Conservation (phyloP, 2,797 vertebrate genomes). For the Crocidura indochinensis region DNA sequence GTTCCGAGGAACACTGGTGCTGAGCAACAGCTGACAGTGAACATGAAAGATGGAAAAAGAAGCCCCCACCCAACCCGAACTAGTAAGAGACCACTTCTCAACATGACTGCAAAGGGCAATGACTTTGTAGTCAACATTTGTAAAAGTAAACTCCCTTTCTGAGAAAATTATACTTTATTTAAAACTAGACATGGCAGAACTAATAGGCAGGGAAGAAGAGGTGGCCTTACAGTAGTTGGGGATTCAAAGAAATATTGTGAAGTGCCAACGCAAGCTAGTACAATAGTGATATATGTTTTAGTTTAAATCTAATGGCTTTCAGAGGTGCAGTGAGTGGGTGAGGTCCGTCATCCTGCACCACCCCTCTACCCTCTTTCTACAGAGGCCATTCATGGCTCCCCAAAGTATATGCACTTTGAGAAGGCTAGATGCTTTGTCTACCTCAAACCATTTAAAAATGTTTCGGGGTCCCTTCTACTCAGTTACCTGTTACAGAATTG, state of each 20-base stretch:
- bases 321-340: background rate
- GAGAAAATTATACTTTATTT: slow-evolving; percentile 31
- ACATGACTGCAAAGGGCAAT: slow-evolving; percentile 56
- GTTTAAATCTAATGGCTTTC: slow-evolving; percentile 51
- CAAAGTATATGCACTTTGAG: slow-evolving; percentile 60
- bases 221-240: slow-evolving; percentile 27
- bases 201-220: slow-evolving; percentile 40
- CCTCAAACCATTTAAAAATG: slow-evolving; percentile 74
- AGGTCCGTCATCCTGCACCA: slow-evolving; percentile 7
- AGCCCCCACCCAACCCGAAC: background rate
- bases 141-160: slow-evolving; percentile 19
- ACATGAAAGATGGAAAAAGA: background rate
- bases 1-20: slow-evolving; percentile 8
- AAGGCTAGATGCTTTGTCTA: slow-evolving; percentile 59
- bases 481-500: slow-evolving; percentile 77
- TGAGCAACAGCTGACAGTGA: slow-evolving; percentile 22
- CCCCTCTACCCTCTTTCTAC: slow-evolving; percentile 58
- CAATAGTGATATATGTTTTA: background rate
- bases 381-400: slow-evolving; percentile 41
- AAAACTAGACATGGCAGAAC: slow-evolving; percentile 45
- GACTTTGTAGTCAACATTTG: slow-evolving; percentile 25
- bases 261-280: background rate
- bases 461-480: slow-evolving; percentile 74
- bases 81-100: slow-evolving; percentile 24
- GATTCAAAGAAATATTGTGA: slow-evolving; percentile 60